phyloP scores from a whole-genome alignment of 2,113 vertebrate genomes.

The Notothenia coriiceps region DNA sequence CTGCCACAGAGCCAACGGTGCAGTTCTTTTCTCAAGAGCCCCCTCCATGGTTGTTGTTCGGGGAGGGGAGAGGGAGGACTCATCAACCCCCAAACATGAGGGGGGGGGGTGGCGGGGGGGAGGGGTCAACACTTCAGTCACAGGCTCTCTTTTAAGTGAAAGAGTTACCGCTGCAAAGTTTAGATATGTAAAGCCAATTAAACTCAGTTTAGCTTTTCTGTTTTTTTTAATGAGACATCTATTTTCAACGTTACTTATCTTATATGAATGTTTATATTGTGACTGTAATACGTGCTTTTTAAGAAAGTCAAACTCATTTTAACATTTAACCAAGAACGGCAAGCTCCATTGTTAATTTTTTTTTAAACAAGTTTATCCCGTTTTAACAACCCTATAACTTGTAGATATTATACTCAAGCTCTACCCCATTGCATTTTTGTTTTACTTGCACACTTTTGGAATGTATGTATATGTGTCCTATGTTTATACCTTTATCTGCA shows the following conservation, averaged over 20 bases:
- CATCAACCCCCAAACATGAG: conserved; percentile 33
- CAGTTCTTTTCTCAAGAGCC: conserved; percentile 66
- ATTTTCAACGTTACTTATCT: conserved; percentile 3
- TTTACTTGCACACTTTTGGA: too few species aligned
- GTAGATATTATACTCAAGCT: too few species aligned
- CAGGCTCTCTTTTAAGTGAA: conserved; percentile 48
- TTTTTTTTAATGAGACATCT: background rate
- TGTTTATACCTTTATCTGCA: too few species aligned
- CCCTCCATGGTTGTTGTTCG: conserved; percentile 57
- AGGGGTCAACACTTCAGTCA: conserved; percentile 58
- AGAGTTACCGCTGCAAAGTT: conserved; percentile 47
- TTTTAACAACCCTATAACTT: too few species aligned
- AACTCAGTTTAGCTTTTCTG: conserved; percentile 31
- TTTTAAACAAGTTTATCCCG: too few species aligned
- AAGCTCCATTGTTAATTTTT: too few species aligned
- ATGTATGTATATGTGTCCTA: too few species aligned
- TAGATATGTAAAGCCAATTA: conserved; percentile 35
- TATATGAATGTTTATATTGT: too few species aligned
- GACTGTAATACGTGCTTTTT: background rate
- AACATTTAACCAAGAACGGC: too few species aligned
- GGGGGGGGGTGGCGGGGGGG: background rate
- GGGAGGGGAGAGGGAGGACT: conserved; percentile 44
- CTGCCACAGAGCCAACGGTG: conserved; percentile 41
- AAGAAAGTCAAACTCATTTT: too few species aligned
- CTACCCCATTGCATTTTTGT: too few species aligned